Evolutionary conservation across 2,888 invertebrate species (phyloP).

Genomic region (Epinotia demarniana): DNA sequence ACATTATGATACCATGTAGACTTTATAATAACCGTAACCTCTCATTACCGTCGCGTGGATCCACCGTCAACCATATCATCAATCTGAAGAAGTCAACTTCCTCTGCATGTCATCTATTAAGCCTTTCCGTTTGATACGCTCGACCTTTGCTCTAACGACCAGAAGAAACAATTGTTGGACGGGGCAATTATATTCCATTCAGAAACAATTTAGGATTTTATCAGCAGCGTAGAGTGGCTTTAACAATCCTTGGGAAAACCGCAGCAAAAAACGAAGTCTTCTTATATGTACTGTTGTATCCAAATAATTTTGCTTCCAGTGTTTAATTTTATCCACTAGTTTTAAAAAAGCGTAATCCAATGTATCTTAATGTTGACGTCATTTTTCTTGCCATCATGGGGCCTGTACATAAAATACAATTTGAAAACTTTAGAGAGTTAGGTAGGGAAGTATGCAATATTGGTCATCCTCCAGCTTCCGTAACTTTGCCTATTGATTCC

Average conservation of each 20-base stretch:
- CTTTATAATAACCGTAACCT: conserved; percentile 6
- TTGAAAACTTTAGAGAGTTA: too few relatives aligned
- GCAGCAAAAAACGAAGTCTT: neutral
- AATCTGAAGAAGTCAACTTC: conserved; percentile 24
- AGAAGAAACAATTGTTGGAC: conserved; percentile 21
- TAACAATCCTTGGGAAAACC: conserved; percentile 13
- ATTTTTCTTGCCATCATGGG: too few relatives aligned
- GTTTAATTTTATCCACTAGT: too few relatives aligned
- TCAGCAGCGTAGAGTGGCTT: conserved; percentile 12
- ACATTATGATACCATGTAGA: neutral
- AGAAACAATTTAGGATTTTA: conserved; percentile 33
- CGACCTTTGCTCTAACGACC: conserved; percentile 21
- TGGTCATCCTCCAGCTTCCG: too few relatives aligned
- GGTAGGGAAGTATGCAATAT: too few relatives aligned
- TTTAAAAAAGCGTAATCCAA: too few relatives aligned
- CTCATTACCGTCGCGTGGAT: neutral
- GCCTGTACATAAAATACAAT: too few relatives aligned
- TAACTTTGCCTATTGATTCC: too few relatives aligned
- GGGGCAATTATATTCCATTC: conserved; percentile 26
- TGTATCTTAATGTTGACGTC: too few relatives aligned
- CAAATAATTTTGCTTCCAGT: too few relatives aligned
- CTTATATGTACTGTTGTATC: neutral
- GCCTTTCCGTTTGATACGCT: conserved; percentile 16
- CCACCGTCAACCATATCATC: neutral
- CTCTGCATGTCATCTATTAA: conserved; percentile 17